Conservation (phyloP, 1,140 invertebrate species). For the Glossosoma conforme region DNA sequence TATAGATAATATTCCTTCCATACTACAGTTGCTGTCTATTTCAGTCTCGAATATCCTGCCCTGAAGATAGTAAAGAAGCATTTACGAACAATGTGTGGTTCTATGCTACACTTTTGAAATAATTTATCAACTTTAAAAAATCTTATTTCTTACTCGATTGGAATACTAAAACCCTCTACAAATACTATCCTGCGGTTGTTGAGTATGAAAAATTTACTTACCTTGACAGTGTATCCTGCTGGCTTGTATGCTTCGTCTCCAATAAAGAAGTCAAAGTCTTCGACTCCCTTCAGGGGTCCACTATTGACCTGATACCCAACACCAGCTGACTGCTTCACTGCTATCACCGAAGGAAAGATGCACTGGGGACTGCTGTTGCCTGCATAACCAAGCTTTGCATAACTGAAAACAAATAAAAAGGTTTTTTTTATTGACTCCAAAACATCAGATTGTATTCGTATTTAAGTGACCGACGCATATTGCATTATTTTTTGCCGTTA, state of each 20-base stretch:
- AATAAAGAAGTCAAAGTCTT: slow-evolving; percentile 96
- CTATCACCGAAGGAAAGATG: slow-evolving; percentile 97
- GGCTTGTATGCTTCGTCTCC: slow-evolving; percentile 91
- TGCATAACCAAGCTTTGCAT: slow-evolving; percentile 97
- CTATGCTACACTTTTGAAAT: slow-evolving; percentile 10
- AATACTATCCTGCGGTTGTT: neutral
- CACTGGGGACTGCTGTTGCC: slow-evolving; percentile 98
- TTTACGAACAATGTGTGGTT: neutral
- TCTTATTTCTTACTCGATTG: neutral
- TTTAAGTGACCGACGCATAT: too few relatives aligned
- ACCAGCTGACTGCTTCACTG: slow-evolving; percentile 89
- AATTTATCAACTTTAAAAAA: neutral
- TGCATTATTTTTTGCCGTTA: too few relatives aligned
- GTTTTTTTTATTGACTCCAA: too few relatives aligned
- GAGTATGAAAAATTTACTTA: slow-evolving; percentile 37
- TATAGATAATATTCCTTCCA: too few relatives aligned
- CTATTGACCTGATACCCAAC: slow-evolving; percentile 87
- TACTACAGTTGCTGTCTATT: too few relatives aligned
- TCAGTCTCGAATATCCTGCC: neutral
- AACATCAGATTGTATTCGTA: too few relatives aligned
- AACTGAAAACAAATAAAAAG: slow-evolving; percentile 58
- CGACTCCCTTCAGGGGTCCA: slow-evolving; percentile 88
- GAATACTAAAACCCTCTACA: neutral
- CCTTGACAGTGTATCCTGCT: slow-evolving; percentile 90
- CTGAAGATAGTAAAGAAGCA: neutral